Percentiles rank a stretch among this genome's conserved stretches.
Conservation (phyloP, 2,113 vertebrate species). For the Macrotis lagotis region DNA sequence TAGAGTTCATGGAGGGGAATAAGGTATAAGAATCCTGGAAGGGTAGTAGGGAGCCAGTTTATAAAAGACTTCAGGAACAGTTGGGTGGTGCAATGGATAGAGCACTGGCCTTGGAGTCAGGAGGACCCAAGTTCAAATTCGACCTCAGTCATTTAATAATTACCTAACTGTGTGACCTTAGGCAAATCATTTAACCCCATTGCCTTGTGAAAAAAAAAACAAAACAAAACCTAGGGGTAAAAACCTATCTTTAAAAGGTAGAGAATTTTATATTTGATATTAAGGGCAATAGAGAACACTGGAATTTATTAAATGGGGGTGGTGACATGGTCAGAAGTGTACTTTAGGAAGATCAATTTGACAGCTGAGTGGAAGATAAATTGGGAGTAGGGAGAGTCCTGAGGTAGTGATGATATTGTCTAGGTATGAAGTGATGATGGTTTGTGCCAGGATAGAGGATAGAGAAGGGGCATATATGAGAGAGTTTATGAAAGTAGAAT, state of each 20-base stretch:
- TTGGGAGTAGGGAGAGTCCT: neutral
- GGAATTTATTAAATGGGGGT: neutral
- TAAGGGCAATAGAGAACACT: neutral
- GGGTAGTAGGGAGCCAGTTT: neutral
- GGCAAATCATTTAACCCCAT: too few relatives aligned
- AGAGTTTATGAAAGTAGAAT: neutral
- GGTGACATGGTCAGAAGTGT: neutral
- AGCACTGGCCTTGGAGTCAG: too few relatives aligned
- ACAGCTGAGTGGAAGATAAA: neutral
- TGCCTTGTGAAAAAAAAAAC: too few relatives aligned
- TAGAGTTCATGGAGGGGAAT: neutral
- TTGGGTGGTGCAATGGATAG: too few relatives aligned
- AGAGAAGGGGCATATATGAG: neutral
- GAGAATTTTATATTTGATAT: neutral
- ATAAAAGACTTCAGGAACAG: too few relatives aligned
- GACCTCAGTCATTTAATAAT: too few relatives aligned
- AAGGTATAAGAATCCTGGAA: neutral
- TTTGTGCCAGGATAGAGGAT: neutral
- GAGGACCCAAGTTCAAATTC: too few relatives aligned
- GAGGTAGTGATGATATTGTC: neutral
- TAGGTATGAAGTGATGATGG: neutral
- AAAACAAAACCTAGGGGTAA: too few relatives aligned
- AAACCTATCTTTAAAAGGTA: neutral
- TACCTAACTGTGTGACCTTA: too few relatives aligned
- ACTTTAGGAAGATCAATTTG: neutral